Evolutionary conservation across 2,888 invertebrate genomes (phyloP).

Genomic region (Charanyca ferruginea): DNA sequence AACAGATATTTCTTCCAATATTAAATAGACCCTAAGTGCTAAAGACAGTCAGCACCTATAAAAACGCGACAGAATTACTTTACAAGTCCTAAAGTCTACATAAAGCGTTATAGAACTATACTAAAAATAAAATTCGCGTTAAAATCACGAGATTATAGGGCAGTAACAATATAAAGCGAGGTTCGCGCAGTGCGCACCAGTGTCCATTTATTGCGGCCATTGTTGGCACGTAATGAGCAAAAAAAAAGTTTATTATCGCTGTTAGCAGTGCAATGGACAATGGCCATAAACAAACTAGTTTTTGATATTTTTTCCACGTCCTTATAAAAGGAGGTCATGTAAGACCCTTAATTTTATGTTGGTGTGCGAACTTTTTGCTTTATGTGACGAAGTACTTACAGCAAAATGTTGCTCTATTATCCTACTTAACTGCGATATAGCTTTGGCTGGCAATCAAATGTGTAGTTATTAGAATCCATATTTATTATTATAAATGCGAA

Average conservation of each 20-base stretch:
- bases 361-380: constrained; percentile 7
- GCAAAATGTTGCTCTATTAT: neutral
- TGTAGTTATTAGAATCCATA: neutral
- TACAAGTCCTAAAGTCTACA: constrained; percentile 35
- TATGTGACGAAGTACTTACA: neutral
- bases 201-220: constrained; percentile 72
- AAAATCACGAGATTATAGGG: constrained; percentile 56
- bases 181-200: constrained; percentile 58
- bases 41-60: constrained; percentile 21
- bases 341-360: constrained; percentile 53
- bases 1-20: neutral
- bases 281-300: constrained; percentile 72
- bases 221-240: constrained; percentile 77
- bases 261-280: constrained; percentile 68
- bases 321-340: constrained; percentile 54
- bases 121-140: constrained; percentile 59
- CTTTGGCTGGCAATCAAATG: neutral
- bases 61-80: constrained; percentile 38
- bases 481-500: no score
- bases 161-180: constrained; percentile 55
- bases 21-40: neutral
- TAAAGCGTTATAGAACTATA: constrained; percentile 43
- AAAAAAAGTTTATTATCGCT: constrained; percentile 67
- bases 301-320: constrained; percentile 62
- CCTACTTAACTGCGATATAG: neutral